Evolutionary conservation across 53 echinoderm and acorn worm genomes (phyloP), one percentile per base, ranked within the genome.

Genomic region (Pentamera pediparva): DNA sequence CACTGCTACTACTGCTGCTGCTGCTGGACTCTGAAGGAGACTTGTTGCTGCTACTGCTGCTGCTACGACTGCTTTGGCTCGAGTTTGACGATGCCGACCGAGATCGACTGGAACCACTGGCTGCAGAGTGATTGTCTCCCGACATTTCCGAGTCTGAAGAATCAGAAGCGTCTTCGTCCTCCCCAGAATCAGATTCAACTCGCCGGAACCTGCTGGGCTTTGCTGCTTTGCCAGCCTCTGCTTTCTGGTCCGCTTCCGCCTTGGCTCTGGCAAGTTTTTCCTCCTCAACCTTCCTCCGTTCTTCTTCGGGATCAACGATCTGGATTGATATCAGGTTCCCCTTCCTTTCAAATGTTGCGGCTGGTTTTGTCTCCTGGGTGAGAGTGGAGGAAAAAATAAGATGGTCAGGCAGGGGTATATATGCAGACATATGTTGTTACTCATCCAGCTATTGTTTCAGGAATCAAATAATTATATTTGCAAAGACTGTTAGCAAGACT

Each of bases 241-340:
- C 36, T 13, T 72, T 33, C 2, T 20, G 31, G 3, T 33, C 52
- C 4, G 52, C 73, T 5, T 29, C 15, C n/a, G 40, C 48, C 74
- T 63, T 52, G 56, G 49, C 56, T 61, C 24, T 62, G 58, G 62
- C 82, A 50, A 51, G 38, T 55, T 27, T 56, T 24, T 65, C 54
- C 9, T 33, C 65, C 35, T 65, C 65, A 22, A 35, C 52, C 56
- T 65, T 78, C 37, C 54, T 34, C 34, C 26, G 35, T 32, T 78
- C 65, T 40, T 77, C 62, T 49, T 82, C 76, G 21, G 81, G 78
- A 47, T 78, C 82, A 40, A 71, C 54, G 33, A 77, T 77, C 78
- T 87, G 78, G 28, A 87, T 87, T 22, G 87, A 77, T 20, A 87
- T 87, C 17, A 87, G 76, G 69, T 87, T 87, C 4, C 87, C 87